phyloP scores from a whole-genome alignment of 2,113 vertebrate genomes.

The Craseonycteris thonglongyai region DNA sequence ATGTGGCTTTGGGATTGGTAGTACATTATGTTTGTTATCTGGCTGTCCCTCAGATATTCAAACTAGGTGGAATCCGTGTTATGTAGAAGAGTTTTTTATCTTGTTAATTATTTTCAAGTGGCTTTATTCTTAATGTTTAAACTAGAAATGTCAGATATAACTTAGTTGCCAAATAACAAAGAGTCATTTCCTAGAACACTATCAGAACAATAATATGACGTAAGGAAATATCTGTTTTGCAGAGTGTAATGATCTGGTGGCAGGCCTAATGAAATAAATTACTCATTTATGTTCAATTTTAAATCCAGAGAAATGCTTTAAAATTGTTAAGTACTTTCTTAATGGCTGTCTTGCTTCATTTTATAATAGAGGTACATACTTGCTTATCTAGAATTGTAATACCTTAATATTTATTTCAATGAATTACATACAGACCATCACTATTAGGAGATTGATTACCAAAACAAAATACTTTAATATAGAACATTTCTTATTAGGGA shows the following conservation, averaged over 20 bases:
- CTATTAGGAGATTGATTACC: neutral
- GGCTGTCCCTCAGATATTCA: neutral
- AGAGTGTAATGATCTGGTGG: neutral
- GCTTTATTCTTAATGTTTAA: constrained; percentile 4
- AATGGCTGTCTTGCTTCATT: neutral
- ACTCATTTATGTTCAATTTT: neutral
- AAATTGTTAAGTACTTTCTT: neutral
- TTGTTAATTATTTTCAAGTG: constrained; percentile 15
- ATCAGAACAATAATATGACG: neutral
- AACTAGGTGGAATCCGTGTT: neutral
- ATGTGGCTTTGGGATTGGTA: neutral
- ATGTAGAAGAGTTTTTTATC: neutral
- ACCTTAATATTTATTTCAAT: neutral
- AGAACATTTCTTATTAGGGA: neutral
- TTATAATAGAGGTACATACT: neutral
- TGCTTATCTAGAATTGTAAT: neutral
- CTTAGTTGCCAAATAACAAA: neutral
- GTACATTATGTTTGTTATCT: neutral
- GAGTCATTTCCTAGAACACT: constrained; percentile 13
- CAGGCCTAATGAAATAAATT: neutral
- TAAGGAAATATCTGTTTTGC: neutral
- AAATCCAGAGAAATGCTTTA: neutral
- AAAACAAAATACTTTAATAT: neutral
- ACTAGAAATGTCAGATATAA: constrained; percentile 1
- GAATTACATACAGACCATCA: neutral